These are phyloP conservation scores for Drosophila takahashii DNA, from an alignment of 1,140 invertebrate species.

Conservation along the genomic window DNA sequence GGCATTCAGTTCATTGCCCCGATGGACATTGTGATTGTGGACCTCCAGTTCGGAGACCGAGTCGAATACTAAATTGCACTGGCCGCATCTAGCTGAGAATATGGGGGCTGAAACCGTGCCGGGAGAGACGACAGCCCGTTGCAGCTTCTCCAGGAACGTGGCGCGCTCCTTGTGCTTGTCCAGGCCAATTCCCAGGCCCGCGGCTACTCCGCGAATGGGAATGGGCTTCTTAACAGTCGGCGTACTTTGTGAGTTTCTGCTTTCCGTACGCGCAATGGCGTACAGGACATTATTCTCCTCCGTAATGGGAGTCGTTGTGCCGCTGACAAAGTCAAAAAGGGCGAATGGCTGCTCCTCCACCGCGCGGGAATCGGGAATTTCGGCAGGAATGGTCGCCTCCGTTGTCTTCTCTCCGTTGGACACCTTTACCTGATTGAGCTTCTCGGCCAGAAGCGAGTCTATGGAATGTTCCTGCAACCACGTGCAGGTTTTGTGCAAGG, in stretches of 20 bases:
- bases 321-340: constrained; percentile 33
- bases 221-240: constrained; percentile 71
- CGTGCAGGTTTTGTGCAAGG: constrained; percentile 73
- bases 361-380: constrained; percentile 1
- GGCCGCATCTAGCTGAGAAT: constrained; percentile 72
- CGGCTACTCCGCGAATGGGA: constrained; percentile 43
- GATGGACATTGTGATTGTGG: constrained; percentile 73
- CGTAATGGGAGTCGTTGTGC: constrained; percentile 66
- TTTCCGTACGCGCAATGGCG: constrained; percentile 73
- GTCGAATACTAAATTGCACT: constrained; percentile 73
- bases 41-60: constrained; percentile 69
- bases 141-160: constrained; percentile 71
- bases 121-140: constrained; percentile 58
- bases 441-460: constrained; percentile 48
- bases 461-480: constrained; percentile 77
- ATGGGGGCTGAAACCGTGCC: constrained; percentile 17
- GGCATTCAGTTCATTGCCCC: constrained; percentile 9
- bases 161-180: constrained; percentile 48
- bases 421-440: constrained; percentile 62
- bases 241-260: constrained; percentile 54
- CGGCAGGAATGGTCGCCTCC: constrained; percentile 6
- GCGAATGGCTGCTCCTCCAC: constrained; percentile 11
- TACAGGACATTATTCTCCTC: constrained; percentile 74
- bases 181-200: not conserved
- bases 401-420: constrained; percentile 37